Percentiles rank a stretch among this genome's conserved stretches.
phyloP scores from a whole-genome alignment of 2,113 vertebrate species.

The Misgurnus mizolepis region DNA sequence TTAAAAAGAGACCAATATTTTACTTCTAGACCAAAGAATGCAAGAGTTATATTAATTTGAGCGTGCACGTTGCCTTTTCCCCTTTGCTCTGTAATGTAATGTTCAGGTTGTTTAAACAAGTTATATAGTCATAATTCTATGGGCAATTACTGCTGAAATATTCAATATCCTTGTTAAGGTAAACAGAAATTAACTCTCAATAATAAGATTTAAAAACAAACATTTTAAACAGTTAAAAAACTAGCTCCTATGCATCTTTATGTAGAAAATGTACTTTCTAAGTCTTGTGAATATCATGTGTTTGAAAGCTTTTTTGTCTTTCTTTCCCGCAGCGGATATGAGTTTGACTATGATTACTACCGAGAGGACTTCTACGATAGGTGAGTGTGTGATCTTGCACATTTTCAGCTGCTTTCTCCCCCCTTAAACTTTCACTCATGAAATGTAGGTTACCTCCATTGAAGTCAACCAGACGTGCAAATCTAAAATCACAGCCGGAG shows the following conservation, averaged over 20 bases:
- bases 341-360: conserved; percentile 89
- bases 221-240: too few species aligned
- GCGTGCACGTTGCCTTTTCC: too few species aligned
- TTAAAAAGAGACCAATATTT: too few species aligned
- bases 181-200: too few species aligned
- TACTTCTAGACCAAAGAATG: too few species aligned
- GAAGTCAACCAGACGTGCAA: not conserved
- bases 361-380: conserved; percentile 89
- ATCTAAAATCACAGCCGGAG: not conserved
- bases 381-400: conserved; percentile 66
- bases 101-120: too few species aligned
- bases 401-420: not conserved
- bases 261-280: not conserved
- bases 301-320: conserved; percentile 40
- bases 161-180: too few species aligned
- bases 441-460: not conserved
- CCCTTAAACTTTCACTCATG: not conserved
- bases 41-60: too few species aligned
- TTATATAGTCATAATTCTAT: too few species aligned
- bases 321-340: conserved; percentile 82
- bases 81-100: too few species aligned
- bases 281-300: not conserved
- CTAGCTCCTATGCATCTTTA: not conserved
- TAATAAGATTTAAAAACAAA: not conserved
- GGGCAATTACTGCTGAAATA: too few species aligned